Evolutionary conservation across 2,113 vertebrate genomes (phyloP).

Genomic region (Platysteira castanea): DNA sequence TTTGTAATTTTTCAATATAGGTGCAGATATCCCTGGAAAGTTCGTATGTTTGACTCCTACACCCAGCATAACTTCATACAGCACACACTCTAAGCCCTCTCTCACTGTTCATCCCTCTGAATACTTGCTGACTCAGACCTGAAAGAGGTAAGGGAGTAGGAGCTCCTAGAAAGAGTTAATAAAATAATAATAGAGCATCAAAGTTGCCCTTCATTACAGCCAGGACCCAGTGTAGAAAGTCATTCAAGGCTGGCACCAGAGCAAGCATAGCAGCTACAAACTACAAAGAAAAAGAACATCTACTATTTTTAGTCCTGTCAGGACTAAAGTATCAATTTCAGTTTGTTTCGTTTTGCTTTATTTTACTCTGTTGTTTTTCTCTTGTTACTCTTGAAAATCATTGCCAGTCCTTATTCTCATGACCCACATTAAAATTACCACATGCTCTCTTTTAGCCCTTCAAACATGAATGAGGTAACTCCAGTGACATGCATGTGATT

Average conservation of each 20-base stretch:
- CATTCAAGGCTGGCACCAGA: constrained; percentile 1
- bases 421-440: constrained; percentile 22
- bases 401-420: background rate
- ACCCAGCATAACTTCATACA: background rate
- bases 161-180: background rate
- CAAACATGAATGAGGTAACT: constrained; percentile 2
- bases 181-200: background rate
- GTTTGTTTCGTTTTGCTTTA: constrained; percentile 13
- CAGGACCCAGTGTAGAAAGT: background rate
- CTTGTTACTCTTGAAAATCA: constrained; percentile 2
- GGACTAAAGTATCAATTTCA: background rate
- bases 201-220: background rate
- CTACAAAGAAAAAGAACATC: background rate
- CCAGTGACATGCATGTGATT: background rate
- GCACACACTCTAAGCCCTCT: background rate
- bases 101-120: background rate
- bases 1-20: background rate
- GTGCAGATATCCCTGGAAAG: background rate
- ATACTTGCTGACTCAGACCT: background rate
- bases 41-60: background rate
- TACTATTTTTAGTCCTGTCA: constrained; percentile 30
- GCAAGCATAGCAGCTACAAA: background rate
- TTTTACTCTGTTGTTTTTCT: constrained; percentile 18
- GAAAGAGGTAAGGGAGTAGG: background rate
- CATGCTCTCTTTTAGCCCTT: background rate